phyloP scores from a whole-genome alignment of 2,797 vertebrate genomes.

The Aratinga solstitialis region DNA sequence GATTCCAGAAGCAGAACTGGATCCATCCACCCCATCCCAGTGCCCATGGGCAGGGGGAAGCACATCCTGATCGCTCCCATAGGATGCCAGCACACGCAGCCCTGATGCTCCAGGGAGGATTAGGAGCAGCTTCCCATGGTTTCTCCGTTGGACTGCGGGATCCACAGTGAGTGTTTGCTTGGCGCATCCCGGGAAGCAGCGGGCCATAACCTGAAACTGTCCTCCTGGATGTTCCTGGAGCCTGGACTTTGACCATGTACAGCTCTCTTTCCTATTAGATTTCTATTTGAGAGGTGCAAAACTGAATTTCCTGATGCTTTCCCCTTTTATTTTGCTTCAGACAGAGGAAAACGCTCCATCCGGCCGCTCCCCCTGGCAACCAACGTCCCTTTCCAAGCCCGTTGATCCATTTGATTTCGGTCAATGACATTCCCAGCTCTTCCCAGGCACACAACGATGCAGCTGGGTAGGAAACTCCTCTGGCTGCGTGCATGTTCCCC shows the following conservation, averaged over 20 bases:
- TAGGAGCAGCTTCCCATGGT: accelerated
- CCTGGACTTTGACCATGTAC: background rate
- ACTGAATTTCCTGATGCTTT: background rate
- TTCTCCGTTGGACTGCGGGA: accelerated
- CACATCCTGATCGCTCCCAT: background rate
- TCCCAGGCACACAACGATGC: background rate
- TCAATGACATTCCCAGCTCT: background rate
- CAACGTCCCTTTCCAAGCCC: background rate
- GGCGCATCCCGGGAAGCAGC: background rate
- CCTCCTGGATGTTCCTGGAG: background rate
- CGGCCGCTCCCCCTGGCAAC: background rate
- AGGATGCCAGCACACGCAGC: background rate
- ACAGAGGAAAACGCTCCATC: background rate
- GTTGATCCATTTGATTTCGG: background rate
- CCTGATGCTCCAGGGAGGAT: background rate
- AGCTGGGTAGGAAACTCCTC: background rate
- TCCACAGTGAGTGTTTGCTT: background rate
- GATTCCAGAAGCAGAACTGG: background rate
- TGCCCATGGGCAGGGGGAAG: background rate
- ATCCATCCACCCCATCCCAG: background rate
- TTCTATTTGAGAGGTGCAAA: slow-evolving; percentile 29
- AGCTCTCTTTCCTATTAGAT: slow-evolving; percentile 43
- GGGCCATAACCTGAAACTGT: background rate
- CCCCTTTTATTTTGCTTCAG: background rate
- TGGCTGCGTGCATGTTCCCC: slow-evolving; percentile 66